Conservation (phyloP, 1,140 invertebrate genomes). For the Venturia canescens region DNA sequence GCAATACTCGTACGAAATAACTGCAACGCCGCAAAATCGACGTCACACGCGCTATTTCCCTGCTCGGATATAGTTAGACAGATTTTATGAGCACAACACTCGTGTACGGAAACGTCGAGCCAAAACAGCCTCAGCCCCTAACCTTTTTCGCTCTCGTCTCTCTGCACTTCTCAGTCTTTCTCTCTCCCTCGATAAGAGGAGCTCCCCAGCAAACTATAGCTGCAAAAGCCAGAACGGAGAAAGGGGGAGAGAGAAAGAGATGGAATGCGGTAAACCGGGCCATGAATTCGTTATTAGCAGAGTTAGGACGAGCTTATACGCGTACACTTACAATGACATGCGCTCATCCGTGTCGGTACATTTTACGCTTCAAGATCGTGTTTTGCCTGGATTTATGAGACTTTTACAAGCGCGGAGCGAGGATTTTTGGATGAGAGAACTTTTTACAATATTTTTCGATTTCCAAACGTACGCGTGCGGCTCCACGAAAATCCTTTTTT, state of each 20-base stretch:
- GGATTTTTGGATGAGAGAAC: neutral
- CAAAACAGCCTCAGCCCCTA: neutral
- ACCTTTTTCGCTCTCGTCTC: neutral
- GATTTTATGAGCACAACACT: neutral
- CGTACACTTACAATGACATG: slow-evolving; percentile 19
- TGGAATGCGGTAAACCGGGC: slow-evolving; percentile 48
- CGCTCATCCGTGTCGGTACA: neutral
- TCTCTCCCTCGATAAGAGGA: neutral
- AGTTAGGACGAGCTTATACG: slow-evolving; percentile 34
- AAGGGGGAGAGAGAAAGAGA: neutral
- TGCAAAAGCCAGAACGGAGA: neutral
- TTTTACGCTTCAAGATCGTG: neutral
- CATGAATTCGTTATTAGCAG: slow-evolving; percentile 53
- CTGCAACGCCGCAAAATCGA: slow-evolving; percentile 39
- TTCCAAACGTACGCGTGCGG: too few relatives aligned
- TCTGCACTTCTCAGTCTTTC: neutral
- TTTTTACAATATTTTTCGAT: neutral
- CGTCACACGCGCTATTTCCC: slow-evolving; percentile 27
- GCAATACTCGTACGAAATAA: slow-evolving; percentile 24
- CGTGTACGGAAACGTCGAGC: slow-evolving; percentile 9
- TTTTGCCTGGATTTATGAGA: neutral
- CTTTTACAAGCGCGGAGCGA: neutral
- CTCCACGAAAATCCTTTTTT: too few relatives aligned
- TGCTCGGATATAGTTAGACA: neutral
- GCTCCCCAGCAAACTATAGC: neutral